phyloP scores from a whole-genome alignment of 2,888 invertebrate genomes.

The Papilio gigon region DNA sequence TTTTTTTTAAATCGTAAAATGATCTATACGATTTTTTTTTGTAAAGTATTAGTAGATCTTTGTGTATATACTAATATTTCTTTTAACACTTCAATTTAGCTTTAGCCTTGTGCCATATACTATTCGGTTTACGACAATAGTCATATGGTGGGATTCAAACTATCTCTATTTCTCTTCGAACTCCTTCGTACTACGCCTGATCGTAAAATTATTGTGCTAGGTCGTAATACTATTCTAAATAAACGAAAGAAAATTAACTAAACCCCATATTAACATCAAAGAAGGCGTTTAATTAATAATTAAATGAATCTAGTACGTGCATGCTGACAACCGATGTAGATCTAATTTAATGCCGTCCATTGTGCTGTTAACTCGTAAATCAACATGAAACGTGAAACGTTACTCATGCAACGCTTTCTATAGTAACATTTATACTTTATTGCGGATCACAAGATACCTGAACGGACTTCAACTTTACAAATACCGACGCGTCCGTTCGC shows the following conservation, averaged over 20 bases:
- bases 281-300: constrained; percentile 18
- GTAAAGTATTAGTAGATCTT: no score
- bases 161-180: no score
- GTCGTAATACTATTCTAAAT: background rate
- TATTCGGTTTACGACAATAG: no score
- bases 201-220: no score
- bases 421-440: background rate
- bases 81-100: no score
- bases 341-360: constrained; percentile 33
- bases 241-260: background rate
- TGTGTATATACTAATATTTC: no score
- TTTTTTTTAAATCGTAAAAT: background rate
- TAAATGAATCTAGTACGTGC: constrained; percentile 13
- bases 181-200: no score
- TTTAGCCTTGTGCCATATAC: no score
- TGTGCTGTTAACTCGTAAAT: constrained; percentile 40
- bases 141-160: no score
- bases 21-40: no score
- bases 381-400: constrained; percentile 47
- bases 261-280: constrained; percentile 14
- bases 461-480: background rate
- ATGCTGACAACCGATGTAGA: constrained; percentile 15
- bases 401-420: constrained; percentile 48
- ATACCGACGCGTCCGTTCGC: no score
- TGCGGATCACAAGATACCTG: background rate